Conservation (phyloP, 2,888 invertebrate genomes). For the Mechanitis messenoides region DNA sequence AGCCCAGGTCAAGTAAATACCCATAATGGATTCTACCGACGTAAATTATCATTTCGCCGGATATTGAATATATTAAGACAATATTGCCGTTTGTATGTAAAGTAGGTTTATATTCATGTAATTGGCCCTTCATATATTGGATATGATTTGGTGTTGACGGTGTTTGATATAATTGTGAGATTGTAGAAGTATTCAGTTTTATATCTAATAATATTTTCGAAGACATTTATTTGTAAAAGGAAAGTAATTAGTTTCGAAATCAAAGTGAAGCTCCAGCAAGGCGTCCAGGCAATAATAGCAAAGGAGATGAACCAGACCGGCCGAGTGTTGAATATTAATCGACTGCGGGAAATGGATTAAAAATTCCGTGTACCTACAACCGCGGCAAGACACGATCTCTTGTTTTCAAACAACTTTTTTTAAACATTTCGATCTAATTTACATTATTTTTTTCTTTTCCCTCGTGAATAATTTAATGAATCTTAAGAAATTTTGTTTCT, state of each 20-base stretch:
- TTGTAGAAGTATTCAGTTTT: conserved; percentile 6
- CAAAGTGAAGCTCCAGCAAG: conserved; percentile 56
- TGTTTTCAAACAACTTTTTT: conserved; percentile 73
- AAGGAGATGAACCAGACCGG: conserved; percentile 77
- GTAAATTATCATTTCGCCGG: conserved; percentile 73
- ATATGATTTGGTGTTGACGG: no score
- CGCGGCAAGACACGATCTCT: conserved; percentile 58
- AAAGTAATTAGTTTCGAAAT: conserved; percentile 70
- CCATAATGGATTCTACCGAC: conserved; percentile 74
- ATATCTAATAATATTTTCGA: neutral
- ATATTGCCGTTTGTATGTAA: conserved; percentile 62
- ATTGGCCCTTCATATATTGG: conserved; percentile 36
- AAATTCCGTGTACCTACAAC: conserved; percentile 70
- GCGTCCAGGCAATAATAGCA: conserved; percentile 68
- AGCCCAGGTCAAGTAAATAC: conserved; percentile 76
- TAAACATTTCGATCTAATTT: conserved; percentile 67
- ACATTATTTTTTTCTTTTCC: conserved; percentile 69
- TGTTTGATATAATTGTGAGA: neutral
- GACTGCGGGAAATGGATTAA: conserved; percentile 76
- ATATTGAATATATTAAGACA: conserved; percentile 75
- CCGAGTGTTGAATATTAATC: conserved; percentile 76
- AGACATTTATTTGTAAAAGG: conserved; percentile 41
- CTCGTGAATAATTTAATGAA: conserved; percentile 74
- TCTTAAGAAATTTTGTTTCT: conserved; percentile 63
- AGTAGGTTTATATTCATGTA: conserved; percentile 55